A percentile compares a stretch with the other conserved stretches of the same genome.
Evolutionary conservation across 2,113 vertebrate genomes (phyloP).

Genomic region (Peucedramus taeniatus): DNA sequence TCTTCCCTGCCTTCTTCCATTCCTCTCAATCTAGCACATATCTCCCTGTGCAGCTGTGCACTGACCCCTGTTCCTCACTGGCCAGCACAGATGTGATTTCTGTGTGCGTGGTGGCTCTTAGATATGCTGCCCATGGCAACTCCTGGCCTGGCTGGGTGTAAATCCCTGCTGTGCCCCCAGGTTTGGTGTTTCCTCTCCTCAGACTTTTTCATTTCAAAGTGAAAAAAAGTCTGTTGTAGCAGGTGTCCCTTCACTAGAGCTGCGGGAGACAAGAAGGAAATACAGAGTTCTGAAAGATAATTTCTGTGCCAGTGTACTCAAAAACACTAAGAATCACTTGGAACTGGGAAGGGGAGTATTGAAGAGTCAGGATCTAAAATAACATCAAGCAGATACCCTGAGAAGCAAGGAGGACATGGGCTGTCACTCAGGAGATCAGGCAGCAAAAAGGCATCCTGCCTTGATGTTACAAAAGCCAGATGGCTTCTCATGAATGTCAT

Average conservation of each 20-base stretch:
- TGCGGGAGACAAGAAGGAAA: background rate
- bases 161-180: background rate
- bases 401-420: background rate
- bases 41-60: background rate
- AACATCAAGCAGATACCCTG: background rate
- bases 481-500: background rate
- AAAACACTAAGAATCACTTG: background rate
- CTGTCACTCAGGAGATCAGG: background rate
- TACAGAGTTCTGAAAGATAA: background rate
- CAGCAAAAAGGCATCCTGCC: background rate
- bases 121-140: background rate
- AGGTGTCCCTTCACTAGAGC: background rate
- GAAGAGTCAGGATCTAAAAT: background rate
- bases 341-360: background rate
- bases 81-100: background rate
- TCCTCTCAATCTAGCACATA: background rate
- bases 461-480: background rate
- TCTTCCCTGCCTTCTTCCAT: background rate
- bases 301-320: background rate
- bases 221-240: background rate
- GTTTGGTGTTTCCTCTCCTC: background rate
- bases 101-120: rapidly evolving
- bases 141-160: background rate
- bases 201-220: background rate
- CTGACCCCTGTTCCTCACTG: background rate